A percentile compares a stretch with the other conserved stretches of the same genome.
These are phyloP conservation scores for Syrmaticus mikado DNA, from an alignment of 2,113 vertebrate genomes.

Conservation along the genomic window DNA sequence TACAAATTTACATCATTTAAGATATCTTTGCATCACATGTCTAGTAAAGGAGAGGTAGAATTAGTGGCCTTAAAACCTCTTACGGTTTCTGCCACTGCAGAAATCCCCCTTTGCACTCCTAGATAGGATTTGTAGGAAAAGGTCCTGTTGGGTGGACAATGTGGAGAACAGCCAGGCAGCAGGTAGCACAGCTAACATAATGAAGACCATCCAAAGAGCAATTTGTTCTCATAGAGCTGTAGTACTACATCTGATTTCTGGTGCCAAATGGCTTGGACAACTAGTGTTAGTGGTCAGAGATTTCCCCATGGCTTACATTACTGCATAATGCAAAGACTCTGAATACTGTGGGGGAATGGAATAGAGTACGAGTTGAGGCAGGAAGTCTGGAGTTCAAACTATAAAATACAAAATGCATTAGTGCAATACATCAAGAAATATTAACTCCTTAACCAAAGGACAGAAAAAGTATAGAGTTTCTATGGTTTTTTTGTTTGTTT, in stretches of 20 bases:
- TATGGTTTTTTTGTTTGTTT: background rate
- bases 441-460: slow-evolving; percentile 14
- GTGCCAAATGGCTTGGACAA: background rate
- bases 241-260: background rate
- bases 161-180: background rate
- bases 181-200: background rate
- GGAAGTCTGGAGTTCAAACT: slow-evolving; percentile 6
- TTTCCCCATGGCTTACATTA: slow-evolving; percentile 19
- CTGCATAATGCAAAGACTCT: slow-evolving; percentile 19
- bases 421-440: slow-evolving; percentile 53
- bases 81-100: background rate
- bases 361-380: slow-evolving; percentile 38
- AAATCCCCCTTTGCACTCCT: background rate
- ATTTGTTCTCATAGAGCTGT: background rate
- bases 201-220: background rate
- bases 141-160: background rate
- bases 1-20: background rate
- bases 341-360: background rate
- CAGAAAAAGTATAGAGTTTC: slow-evolving; percentile 38
- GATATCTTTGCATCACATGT: background rate
- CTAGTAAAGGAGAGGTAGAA: slow-evolving; percentile 56
- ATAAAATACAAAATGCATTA: slow-evolving; percentile 55
- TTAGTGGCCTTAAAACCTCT: background rate
- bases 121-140: background rate
- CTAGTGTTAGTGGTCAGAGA: background rate